Base-by-base conservation (phyloP, 1,140 invertebrate genomes). In the Drosophila santomea region DNA sequence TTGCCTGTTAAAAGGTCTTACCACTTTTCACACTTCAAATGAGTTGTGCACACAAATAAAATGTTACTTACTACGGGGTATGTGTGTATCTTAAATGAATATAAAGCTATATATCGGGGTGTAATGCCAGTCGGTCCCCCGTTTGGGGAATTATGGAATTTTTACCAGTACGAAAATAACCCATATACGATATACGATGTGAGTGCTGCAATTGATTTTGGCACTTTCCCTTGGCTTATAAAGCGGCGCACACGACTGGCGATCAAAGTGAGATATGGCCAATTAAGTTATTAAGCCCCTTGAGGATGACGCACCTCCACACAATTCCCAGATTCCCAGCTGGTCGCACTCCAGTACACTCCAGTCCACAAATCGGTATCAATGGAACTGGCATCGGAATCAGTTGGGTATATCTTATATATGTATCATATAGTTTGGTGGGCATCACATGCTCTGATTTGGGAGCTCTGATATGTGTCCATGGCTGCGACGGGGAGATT, bases 21-120 rank as follows among this genome's bases (percentile, higher is more conserved):
- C 68, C 60, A 79, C 39, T 60, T 85, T 85, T 85, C 61, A 67
- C 82, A 85, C 82, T 68, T 86, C 73, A 44, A 78, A 86, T 81
- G 60, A 78, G 51, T 61, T 71, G 45, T 38, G 69, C 36, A 71
- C 15, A 78, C 45, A 66, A 74, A 38, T 74, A 44, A 74, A 32
- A 32, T 28, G 28, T n/a, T 73, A 62, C 56, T 61, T 44, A 62
- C 45, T 41, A 60, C 50, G 73, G 35, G 25, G 17, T 17, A 14
- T 6, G n/a, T 56, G 23, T 58, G 38, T 10, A 10, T 32, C 32
- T 10, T 32, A 8, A 32, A 2, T 32, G 1, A 23, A 45, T 38
- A 28, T 59, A 17, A 36, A 38, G 44, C 52, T 23, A 35, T 43
- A 41, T 66, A 71, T 50, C 44, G 36, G 17, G 20, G 36, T 35